Percentiles rank a stretch among this genome's conserved stretches.
These are phyloP conservation scores for Gopherus flavomarginatus DNA, from an alignment of 2,113 vertebrate species.

Conservation along the genomic window DNA sequence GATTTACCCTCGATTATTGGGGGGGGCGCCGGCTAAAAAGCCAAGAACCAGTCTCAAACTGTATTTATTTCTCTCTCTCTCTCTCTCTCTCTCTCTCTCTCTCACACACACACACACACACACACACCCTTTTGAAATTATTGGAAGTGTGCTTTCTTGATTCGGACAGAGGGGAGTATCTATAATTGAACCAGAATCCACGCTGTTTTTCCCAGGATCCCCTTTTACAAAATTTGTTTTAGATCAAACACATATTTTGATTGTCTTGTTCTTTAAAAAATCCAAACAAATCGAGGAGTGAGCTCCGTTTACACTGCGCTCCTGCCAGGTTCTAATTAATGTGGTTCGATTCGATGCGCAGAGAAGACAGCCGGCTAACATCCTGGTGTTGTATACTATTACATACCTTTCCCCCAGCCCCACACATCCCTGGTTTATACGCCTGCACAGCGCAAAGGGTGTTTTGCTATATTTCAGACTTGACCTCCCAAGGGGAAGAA, in stretches of 20 bases:
- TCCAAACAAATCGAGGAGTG: neutral
- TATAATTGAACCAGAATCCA: neutral
- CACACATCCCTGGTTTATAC: accelerated
- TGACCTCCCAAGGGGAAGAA: neutral
- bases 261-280: neutral
- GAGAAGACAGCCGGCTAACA: neutral
- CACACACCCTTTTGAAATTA: neutral
- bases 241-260: neutral
- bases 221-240: neutral
- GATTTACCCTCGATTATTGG: neutral
- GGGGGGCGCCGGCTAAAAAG: neutral
- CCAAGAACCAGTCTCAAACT: neutral
- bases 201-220: neutral
- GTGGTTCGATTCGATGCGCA: neutral
- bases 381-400: no score
- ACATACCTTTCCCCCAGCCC: neutral
- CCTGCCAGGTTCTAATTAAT: neutral
- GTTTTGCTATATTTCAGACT: neutral
- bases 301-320: neutral
- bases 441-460: accelerated
- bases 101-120: no score
- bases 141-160: neutral
- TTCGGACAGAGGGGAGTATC: neutral
- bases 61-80: neutral
- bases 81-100: no score